Evolutionary conservation across 2,888 invertebrate genomes (phyloP), one percentile per base, ranked within the genome.

Genomic region (Sinohyriopsis cumingii): DNA sequence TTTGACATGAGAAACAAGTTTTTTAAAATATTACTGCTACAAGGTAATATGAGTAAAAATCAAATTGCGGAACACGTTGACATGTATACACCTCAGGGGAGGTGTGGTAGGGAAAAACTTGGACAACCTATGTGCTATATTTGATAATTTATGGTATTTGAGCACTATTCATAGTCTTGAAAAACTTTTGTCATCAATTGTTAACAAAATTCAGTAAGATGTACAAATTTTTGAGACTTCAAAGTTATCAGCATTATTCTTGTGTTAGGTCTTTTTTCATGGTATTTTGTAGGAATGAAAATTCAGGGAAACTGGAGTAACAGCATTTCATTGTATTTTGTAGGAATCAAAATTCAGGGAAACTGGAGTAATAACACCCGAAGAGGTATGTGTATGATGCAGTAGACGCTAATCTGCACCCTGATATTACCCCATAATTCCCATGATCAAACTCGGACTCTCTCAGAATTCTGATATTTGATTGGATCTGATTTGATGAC

Each of bases 361-460:
- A 91, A 99, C 98, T 20, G 99, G 99, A 55, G 98, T 99, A 4
- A 90, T 99, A 53, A 99, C 98, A n/a, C 99, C 99, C 1, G 98
- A 98, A 90, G 99, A 99, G 88, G 91, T 91, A 82, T 77, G 77
- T 62, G 57, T 22, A 22, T 15, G 20, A 24, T 20, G 22, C 28
- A 25, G 19, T 24, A n/a, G 22, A 59, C 57, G 45, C 2, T 20
- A 22, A n/a, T 45, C 19, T n/a, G 18, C 28, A 59, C 9, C 45
- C n/a, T 3, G 22, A 33, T 33, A 33, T 33, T 33, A 33, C 33
- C 9, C 6, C 7, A 33, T 9, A 33, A 33, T 9, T 33, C 33
- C 9, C 9, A 33, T 33, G 0, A 1, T 33, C 33, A 9, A 33
- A 6, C 33, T 33, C 33, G 1, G 9, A 33, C 33, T 12, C 45